These are phyloP conservation scores for Ginglymostoma cirratum DNA, from an alignment of 2,113 vertebrate species.

Conservation along the genomic window DNA sequence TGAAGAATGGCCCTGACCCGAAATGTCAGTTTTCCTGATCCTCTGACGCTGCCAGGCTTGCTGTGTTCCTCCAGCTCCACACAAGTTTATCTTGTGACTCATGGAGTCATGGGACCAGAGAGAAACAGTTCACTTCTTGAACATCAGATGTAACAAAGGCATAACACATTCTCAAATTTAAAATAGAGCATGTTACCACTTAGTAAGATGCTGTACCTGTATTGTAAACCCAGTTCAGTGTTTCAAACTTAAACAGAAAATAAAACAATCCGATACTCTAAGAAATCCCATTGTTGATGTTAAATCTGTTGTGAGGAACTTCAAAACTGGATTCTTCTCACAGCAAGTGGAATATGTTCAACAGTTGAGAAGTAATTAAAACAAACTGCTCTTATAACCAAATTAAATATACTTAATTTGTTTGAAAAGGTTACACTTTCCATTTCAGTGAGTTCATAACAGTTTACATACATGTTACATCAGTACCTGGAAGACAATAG, in stretches of 20 bases:
- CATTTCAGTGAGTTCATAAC: no score
- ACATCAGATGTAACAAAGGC: no score
- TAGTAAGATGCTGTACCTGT: background rate
- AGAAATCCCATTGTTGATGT: background rate
- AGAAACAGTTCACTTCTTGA: no score
- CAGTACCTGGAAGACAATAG: no score
- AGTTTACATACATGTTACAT: no score
- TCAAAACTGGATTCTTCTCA: background rate
- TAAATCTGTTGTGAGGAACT: background rate
- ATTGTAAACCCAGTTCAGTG: background rate
- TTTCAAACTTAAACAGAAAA: background rate
- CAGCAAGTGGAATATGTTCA: background rate
- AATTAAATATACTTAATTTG: background rate
- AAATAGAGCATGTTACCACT: background rate
- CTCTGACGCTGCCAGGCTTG: no score
- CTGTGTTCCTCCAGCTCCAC: no score
- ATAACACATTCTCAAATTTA: background rate
- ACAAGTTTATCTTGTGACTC: no score
- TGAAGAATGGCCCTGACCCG: no score
- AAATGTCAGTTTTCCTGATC: no score
- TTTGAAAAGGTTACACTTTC: no score
- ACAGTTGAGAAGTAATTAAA: background rate
- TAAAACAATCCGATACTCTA: background rate
- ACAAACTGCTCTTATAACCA: slow-evolving; percentile 13
- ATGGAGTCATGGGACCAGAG: no score